Base-by-base conservation (phyloP, 2,888 invertebrate species). In the Rhagium mordax region DNA sequence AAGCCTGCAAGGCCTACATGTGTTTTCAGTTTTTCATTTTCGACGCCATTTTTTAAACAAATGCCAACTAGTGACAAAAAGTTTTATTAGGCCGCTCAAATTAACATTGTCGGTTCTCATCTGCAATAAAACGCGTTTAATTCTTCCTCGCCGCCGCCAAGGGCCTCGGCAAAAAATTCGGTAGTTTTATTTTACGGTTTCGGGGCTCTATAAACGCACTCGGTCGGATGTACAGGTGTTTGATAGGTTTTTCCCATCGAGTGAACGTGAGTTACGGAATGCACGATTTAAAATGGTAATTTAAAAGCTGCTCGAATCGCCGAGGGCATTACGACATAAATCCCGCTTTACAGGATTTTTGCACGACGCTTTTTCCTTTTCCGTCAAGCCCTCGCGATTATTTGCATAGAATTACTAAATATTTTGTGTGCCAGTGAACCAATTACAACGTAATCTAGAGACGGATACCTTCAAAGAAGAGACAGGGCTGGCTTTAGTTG, bases 171-270 rank as follows among this genome's bases (percentile, higher is more conserved):
- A n/a, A 24, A 41, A 41, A 41, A 41, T 41, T 41, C 4, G 41
- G 33, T 29, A 60, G 61, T 61, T 41, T 20, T 61, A 61, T 61
- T 41, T 61, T 21, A 2, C 13, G 21, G 55, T n/a, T n/a, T 55
- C 33, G 47, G 21, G 10, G n/a, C 8, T 5, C 41, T 41, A 21
- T 24, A 47, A 47, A 61, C 20, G 61, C 61, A 47, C 41, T 20
- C n/a, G 41, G 8, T 20, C 27, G 33, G 20, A 61, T 41, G 13
- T 41, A 47, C 47, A 61, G 61, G 61, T 61, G 61, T 61, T 41
- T 61, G 61, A 61, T 61, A 21, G 61, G 20, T 61, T 61, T n/a
- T 61, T 61, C n/a, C 61, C 33, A 20, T n/a, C 33, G n/a, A 55
- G n/a, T 16, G 27, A 33, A 18, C 59, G 27, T 59, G 47, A 59